Base-by-base conservation (phyloP, 2,797 vertebrate genomes). In the Heteromormyrus szaboi region DNA sequence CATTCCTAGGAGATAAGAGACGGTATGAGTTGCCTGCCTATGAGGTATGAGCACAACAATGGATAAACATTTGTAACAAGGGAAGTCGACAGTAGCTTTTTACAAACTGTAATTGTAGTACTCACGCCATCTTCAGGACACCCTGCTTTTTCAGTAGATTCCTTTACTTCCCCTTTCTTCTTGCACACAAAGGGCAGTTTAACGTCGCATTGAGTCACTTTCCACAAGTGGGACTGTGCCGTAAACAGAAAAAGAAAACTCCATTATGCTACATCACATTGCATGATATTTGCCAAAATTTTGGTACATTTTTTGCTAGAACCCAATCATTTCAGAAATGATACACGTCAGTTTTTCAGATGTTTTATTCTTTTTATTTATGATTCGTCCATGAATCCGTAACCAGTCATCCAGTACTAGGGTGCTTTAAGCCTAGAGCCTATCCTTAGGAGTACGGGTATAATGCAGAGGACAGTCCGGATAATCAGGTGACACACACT, bases 151-250 rank as follows among this genome's bases (percentile, higher is more conserved):
- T 92, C 88, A 0, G 8, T 92, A 0, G 94, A 92, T 87, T 96
- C 93, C 25, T 94, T 92, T 88, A 96, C 90, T 1, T 93, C 90
- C 92, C 98, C 98, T 89, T 92, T 95, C 93, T 95, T 97, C 94
- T 97, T 97, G 93, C 98, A 99, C 90, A 98, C 94, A 46, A 96
- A 99, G 88, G 96, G 95, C 7, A 96, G 90, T 51, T 84, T 93
- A 84, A 92, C 54, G 19, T 94, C 91, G 94, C 98, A 99, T 53
- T 93, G 89, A 19, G 93, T 95, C 51, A 97, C 93, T 89, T 68
- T 94, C 98, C 98, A 99, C 12, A 90, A 90, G 48, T 92, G 93
- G 91, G 41, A 89, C 95, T 96, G 92, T n/a, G 37, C 87, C 90
- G 48, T 88, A 90, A 86, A 56, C n/a, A 33, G 29, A 37, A 29